A percentile compares a stretch with the other conserved stretches of the same genome.
These are phyloP conservation scores for Platysternon megacephalum DNA, from an alignment of 2,113 vertebrate genomes.

Conservation along the genomic window DNA sequence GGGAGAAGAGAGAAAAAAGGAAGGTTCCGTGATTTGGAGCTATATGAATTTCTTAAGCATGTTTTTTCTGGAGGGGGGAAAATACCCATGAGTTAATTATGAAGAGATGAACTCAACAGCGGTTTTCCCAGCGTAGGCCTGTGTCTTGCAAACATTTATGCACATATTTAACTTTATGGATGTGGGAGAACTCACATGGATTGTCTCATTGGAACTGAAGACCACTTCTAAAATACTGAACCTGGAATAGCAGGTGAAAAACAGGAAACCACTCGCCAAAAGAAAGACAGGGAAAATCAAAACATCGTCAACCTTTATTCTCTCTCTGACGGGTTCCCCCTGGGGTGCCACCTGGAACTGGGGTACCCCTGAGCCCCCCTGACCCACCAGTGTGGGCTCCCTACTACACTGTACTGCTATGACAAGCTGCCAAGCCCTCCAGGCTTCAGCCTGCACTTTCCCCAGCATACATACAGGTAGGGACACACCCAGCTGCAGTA, in stretches of 20 bases:
- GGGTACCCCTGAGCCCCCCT: no score
- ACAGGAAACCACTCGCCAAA: neutral
- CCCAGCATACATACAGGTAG: no score
- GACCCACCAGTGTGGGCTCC: no score
- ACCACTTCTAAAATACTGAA: slow-evolving; percentile 14
- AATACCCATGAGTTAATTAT: neutral
- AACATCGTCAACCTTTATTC: neutral
- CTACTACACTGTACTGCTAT: no score
- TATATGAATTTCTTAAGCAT: neutral
- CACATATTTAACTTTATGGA: neutral
- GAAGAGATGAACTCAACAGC: neutral
- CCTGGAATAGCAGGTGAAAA: neutral
- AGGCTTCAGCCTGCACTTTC: no score
- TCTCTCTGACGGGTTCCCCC: neutral
- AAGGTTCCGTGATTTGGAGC: neutral
- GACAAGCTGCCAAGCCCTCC: no score
- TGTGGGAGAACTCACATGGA: neutral
- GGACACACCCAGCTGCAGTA: no score
- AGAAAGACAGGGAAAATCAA: neutral
- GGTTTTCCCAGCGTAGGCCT: neutral
- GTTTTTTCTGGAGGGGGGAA: fast-evolving
- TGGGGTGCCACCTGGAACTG: no score
- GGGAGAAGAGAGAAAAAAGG: neutral
- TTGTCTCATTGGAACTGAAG: neutral
- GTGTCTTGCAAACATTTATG: neutral